phyloP scores from a whole-genome alignment of 2,797 vertebrate species.

The Pipistrellus kuhlii region DNA sequence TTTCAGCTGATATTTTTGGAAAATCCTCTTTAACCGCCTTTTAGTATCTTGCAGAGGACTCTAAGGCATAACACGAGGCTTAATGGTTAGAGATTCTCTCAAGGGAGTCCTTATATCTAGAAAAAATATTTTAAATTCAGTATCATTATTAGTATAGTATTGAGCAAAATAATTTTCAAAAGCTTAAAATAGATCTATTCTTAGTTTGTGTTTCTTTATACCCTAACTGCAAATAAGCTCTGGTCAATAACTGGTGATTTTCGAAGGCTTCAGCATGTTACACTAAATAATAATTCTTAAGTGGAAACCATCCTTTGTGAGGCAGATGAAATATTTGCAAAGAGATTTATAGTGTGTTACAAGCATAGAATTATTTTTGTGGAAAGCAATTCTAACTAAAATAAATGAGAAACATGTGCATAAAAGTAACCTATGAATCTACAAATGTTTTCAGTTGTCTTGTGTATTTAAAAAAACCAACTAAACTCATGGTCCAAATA shows the following conservation, averaged over 20 bases:
- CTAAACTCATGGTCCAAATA: background rate
- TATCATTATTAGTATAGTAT: background rate
- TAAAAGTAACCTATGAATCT: background rate
- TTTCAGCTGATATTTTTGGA: background rate
- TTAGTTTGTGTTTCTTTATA: background rate
- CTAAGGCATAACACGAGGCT: background rate
- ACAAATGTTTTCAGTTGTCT: background rate
- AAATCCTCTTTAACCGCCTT: background rate
- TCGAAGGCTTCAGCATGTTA: background rate
- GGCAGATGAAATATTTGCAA: background rate
- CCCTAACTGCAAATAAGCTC: background rate
- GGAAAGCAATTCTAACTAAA: background rate
- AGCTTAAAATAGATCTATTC: background rate
- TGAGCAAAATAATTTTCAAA: constrained; percentile 12
- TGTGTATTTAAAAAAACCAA: background rate
- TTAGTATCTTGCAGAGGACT: background rate
- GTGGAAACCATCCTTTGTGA: background rate
- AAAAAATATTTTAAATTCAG: background rate
- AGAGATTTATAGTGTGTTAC: background rate
- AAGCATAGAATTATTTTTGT: background rate
- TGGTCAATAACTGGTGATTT: background rate
- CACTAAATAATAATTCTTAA: background rate
- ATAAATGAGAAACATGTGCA: constrained; percentile 37
- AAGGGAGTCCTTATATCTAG: background rate
- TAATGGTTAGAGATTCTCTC: background rate